Evolutionary conservation across 1,140 invertebrate genomes (phyloP).

Genomic region (Stratiolaelaps scimitus): DNA sequence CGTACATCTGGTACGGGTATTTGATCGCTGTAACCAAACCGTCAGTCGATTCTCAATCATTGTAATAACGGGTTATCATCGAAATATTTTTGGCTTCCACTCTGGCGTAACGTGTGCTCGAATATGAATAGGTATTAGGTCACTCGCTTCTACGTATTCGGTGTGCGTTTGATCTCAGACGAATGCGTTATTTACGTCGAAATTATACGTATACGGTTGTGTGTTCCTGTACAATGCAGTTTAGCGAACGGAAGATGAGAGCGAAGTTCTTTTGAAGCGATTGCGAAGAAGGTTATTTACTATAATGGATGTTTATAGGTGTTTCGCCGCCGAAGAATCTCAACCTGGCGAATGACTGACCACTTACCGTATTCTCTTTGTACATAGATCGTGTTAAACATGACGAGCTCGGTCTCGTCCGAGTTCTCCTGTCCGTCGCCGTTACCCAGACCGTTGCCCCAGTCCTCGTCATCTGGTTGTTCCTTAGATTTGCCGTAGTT

Average conservation of each 20-base stretch:
- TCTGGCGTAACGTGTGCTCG: no score
- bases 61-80: no score
- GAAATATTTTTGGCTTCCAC: no score
- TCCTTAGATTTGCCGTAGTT: slow-evolving; percentile 23
- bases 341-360: background rate
- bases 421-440: slow-evolving; percentile 2
- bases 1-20: slow-evolving; percentile 36
- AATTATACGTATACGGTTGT: no score
- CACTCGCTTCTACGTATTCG: no score
- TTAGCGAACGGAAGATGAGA: background rate
- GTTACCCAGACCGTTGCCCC: background rate
- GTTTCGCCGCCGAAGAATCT: background rate
- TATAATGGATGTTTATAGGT: background rate
- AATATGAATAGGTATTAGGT: no score
- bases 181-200: no score
- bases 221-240: no score
- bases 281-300: background rate
- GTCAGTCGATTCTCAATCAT: no score
- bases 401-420: slow-evolving; percentile 34
- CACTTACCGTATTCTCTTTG: slow-evolving; percentile 35
- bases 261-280: background rate
- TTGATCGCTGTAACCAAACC: slow-evolving; percentile 31
- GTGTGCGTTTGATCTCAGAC: no score
- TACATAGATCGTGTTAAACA: slow-evolving; percentile 36
- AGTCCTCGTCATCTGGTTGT: slow-evolving; percentile 18